Conservation (phyloP, 2,797 vertebrate genomes). For the Nannoperca australis region DNA sequence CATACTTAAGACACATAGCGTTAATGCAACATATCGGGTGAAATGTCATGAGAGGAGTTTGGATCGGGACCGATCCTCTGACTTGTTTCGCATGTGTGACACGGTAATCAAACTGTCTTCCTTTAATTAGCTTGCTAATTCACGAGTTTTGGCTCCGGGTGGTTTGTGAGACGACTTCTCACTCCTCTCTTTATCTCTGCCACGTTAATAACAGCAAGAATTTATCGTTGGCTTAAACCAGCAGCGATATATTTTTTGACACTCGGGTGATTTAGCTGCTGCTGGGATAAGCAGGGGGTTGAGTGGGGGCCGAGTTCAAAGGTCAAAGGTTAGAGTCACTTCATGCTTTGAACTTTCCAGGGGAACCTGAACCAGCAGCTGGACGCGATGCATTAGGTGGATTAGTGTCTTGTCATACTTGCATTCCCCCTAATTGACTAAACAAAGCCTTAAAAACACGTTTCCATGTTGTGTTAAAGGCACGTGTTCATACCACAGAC, state of each 20-base stretch:
- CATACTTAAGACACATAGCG: slow-evolving; percentile 18
- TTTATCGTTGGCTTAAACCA: background rate
- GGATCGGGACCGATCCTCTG: background rate
- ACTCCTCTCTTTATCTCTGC: slow-evolving; percentile 22
- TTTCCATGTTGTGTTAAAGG: background rate
- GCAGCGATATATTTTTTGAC: background rate
- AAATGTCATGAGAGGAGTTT: slow-evolving; percentile 67
- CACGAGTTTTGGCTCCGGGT: slow-evolving; percentile 29
- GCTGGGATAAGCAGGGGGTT: background rate
- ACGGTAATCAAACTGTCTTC: slow-evolving; percentile 62
- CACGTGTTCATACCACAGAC: background rate
- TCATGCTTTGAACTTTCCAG: slow-evolving; percentile 11
- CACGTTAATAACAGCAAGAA: background rate
- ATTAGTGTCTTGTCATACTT: background rate
- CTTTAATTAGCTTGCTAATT: slow-evolving; percentile 66
- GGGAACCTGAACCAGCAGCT: slow-evolving; percentile 14
- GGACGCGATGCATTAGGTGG: slow-evolving; percentile 10
- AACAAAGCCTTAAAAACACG: background rate
- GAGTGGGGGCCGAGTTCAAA: background rate
- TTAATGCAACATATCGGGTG: slow-evolving; percentile 70
- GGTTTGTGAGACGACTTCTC: background rate
- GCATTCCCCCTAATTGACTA: background rate
- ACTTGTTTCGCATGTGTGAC: background rate
- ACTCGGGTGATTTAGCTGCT: background rate
- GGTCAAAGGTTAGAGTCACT: slow-evolving; percentile 39